Percentiles rank a stretch among this genome's conserved stretches.
Conservation (phyloP, 1,140 invertebrate genomes). For the Augochlora pura region DNA sequence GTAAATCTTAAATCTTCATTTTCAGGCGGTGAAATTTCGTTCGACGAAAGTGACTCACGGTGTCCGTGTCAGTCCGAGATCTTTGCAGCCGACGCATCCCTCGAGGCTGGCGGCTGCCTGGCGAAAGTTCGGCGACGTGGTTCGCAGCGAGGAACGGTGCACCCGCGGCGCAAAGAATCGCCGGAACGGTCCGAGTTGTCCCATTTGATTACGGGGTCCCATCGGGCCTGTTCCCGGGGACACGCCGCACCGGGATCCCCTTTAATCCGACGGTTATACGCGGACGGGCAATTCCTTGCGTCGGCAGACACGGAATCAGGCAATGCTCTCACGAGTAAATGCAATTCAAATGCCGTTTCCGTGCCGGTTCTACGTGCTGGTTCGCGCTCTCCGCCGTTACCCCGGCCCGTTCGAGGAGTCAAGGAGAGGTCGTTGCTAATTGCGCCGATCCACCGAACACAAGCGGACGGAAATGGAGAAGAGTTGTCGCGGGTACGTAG, state of each 20-base stretch:
- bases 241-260: neutral
- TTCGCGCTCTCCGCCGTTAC: constrained; percentile 20
- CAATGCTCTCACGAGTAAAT: constrained; percentile 47
- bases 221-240: neutral
- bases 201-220: neutral
- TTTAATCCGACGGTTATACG: constrained; percentile 38
- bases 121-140: neutral
- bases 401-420: constrained; percentile 17
- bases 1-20: no score
- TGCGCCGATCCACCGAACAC: constrained; percentile 61
- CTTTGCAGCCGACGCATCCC: neutral
- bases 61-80: no score
- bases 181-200: neutral
- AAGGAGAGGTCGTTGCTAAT: constrained; percentile 66
- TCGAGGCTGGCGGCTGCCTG: neutral
- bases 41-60: no score
- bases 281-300: constrained; percentile 36
- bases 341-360: constrained; percentile 50
- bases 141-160: neutral
- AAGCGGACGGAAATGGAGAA: constrained; percentile 69
- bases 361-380: constrained; percentile 39
- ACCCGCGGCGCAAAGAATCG: neutral
- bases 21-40: no score
- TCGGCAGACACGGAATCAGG: constrained; percentile 45
- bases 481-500: constrained; percentile 58